phyloP scores from a whole-genome alignment of 92 coral and sea anemone species.

The Isaurus tuberculatus region DNA sequence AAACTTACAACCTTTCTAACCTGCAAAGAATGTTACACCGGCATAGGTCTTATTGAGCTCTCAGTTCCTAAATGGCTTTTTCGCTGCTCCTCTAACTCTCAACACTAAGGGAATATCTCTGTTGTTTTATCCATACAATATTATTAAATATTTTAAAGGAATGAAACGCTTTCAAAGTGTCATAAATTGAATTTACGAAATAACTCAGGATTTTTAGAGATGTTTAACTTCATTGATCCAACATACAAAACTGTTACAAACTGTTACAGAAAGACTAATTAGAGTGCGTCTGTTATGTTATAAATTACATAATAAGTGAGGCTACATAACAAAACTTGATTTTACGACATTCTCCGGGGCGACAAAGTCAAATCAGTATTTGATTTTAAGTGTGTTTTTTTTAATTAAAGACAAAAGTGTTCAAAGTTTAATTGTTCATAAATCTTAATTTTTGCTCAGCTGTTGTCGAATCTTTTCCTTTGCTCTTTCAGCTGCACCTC shows the following conservation, averaged over 20 bases:
- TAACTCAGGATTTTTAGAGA: too few species aligned
- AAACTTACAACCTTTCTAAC: too few species aligned
- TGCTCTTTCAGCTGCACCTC: slow-evolving; percentile 1
- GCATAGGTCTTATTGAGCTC: too few species aligned
- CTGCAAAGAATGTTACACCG: too few species aligned
- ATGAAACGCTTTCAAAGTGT: too few species aligned
- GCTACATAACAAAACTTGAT: slow-evolving; percentile 1
- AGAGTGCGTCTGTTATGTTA: slow-evolving; percentile 7
- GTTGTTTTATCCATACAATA: too few species aligned
- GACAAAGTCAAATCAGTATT: slow-evolving; percentile 23
- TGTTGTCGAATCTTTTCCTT: slow-evolving; percentile 15
- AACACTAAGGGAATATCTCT: too few species aligned
- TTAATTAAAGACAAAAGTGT: slow-evolving; percentile 1
- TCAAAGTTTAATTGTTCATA: slow-evolving; percentile 2
- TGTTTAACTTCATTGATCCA: slow-evolving; percentile 2
- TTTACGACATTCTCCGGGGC: slow-evolving; percentile 15
- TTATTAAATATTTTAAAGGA: too few species aligned
- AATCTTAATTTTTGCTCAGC: slow-evolving; percentile 9
- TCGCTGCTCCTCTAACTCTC: too few species aligned
- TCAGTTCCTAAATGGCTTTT: too few species aligned
- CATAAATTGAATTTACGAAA: too few species aligned
- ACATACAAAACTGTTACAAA: slow-evolving; percentile 5
- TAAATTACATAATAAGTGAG: slow-evolving; percentile 10
- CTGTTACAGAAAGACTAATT: slow-evolving; percentile 22
- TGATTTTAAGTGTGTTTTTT: background rate